These are phyloP conservation scores for Acleris emargana DNA, from an alignment of 2,888 invertebrate genomes.

Conservation along the genomic window DNA sequence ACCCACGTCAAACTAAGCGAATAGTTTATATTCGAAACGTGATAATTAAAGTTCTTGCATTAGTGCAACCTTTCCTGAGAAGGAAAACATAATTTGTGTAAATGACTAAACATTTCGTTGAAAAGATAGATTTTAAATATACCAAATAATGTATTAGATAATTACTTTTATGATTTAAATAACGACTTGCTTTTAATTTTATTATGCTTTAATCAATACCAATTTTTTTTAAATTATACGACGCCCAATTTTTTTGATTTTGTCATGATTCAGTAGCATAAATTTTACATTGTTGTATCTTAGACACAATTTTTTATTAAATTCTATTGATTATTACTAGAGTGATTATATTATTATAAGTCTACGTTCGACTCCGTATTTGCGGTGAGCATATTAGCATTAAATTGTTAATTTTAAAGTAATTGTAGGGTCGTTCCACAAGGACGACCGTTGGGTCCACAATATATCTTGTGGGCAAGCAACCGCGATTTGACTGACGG, in stretches of 20 bases:
- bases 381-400: conserved; percentile 28
- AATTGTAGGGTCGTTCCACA: conserved; percentile 66
- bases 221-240: no score
- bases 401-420: conserved; percentile 76
- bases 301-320: neutral
- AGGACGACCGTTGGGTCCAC: conserved; percentile 76
- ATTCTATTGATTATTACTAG: neutral
- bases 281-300: no score
- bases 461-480: conserved; percentile 83
- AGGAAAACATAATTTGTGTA: neutral
- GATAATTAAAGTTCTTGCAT: conserved; percentile 64
- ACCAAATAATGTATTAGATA: neutral
- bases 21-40: conserved; percentile 74
- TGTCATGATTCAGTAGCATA: no score
- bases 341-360: neutral
- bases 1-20: conserved; percentile 79
- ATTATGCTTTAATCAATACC: no score
- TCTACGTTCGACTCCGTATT: neutral
- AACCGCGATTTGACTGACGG: conserved; percentile 83
- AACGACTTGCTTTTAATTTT: no score
- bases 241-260: no score
- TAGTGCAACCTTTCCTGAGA: conserved; percentile 14
- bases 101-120: neutral
- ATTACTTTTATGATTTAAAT: no score
- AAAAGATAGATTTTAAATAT: neutral